Evolutionary conservation across 2,797 vertebrate species (phyloP).

Genomic region (Pseudochaenichthys georgianus): DNA sequence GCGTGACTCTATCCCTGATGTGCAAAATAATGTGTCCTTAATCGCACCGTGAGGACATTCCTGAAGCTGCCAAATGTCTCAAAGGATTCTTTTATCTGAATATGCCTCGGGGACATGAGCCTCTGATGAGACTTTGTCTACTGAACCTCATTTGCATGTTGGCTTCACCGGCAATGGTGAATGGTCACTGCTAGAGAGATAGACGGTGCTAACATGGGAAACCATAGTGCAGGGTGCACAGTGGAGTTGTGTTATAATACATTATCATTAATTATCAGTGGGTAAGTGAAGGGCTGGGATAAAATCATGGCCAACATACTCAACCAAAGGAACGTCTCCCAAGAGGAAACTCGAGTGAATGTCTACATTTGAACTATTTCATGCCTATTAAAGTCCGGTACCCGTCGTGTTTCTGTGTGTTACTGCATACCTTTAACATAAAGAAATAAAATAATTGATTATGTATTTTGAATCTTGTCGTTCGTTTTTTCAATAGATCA

Average conservation of each 20-base stretch:
- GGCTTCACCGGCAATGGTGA: conserved; percentile 37
- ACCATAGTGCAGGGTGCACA: conserved; percentile 10
- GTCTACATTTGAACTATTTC: neutral
- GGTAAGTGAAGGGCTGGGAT: neutral
- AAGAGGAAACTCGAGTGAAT: neutral
- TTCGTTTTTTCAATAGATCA: neutral
- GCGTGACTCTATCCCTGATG: conserved; percentile 39
- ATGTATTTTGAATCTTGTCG: neutral
- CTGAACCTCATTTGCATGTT: conserved; percentile 60
- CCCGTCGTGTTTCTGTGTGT: neutral
- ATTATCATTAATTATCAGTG: conserved; percentile 39
- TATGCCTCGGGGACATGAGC: conserved; percentile 53
- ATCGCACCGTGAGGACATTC: conserved; percentile 52
- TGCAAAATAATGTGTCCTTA: conserved; percentile 44
- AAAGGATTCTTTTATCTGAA: conserved; percentile 60
- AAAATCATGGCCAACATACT: conserved; percentile 1
- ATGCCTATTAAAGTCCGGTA: neutral
- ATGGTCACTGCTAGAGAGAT: conserved; percentile 18
- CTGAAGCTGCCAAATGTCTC: conserved; percentile 55
- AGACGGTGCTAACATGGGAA: conserved; percentile 29
- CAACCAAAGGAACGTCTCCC: neutral
- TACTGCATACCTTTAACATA: too few relatives aligned
- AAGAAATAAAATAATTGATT: too few relatives aligned
- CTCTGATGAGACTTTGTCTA: conserved; percentile 52
- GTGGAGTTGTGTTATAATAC: conserved; percentile 14